Percentiles rank a stretch among this genome's conserved stretches.
Evolutionary conservation across 64 coral and sea anemone species (phyloP).

Genomic region (Dendrophyllia cribrosa): DNA sequence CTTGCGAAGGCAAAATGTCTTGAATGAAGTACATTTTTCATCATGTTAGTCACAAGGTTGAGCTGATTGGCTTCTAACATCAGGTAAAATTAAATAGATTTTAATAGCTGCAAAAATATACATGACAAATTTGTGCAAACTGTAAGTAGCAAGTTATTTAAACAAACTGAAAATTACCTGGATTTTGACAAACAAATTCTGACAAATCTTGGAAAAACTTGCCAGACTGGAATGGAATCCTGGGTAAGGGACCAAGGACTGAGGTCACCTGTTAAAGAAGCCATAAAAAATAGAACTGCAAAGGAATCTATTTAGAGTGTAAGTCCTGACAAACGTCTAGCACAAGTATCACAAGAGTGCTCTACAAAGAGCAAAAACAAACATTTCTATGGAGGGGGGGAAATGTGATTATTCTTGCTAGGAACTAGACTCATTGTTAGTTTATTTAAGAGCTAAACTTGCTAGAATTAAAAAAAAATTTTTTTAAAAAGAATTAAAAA

Average conservation of each 20-base stretch:
- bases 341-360: no score
- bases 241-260: conserved; percentile 67
- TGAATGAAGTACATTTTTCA: conserved; percentile 77
- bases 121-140: no score
- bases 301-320: neutral
- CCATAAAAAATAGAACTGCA: neutral
- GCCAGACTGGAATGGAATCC: conserved; percentile 71
- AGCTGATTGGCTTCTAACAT: conserved; percentile 35
- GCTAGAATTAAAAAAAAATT: no score
- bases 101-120: neutral
- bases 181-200: conserved; percentile 42
- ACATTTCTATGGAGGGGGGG: no score
- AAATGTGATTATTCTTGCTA: no score
- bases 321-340: no score
- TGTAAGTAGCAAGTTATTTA: no score
- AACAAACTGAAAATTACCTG: conserved; percentile 32
- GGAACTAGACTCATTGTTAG: no score
- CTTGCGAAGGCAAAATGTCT: conserved; percentile 79
- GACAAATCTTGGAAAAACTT: conserved; percentile 68
- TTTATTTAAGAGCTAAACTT: no score
- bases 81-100: neutral
- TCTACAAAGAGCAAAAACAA: no score
- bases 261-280: conserved; percentile 42
- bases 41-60: conserved; percentile 54
- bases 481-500: no score